Percentiles rank a stretch among this genome's conserved stretches.
Conservation (phyloP, 2,888 invertebrate species). For the Chrysomela aeneicollis region DNA sequence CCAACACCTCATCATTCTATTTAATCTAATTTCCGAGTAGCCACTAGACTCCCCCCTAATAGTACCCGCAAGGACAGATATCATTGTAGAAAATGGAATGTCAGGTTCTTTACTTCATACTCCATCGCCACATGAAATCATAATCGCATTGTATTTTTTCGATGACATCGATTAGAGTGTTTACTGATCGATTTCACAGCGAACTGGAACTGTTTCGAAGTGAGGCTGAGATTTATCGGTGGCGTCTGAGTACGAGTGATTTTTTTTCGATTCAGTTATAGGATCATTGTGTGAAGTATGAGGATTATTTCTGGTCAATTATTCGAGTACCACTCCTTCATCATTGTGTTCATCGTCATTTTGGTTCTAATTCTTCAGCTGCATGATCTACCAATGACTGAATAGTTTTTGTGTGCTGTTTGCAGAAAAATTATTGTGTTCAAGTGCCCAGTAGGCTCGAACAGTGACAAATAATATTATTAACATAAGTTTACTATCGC, state of each 20-base stretch:
- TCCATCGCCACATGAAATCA: conserved; percentile 13
- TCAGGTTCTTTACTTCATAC: conserved; percentile 32
- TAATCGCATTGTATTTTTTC: conserved; percentile 30
- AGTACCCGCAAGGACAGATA: conserved; percentile 35
- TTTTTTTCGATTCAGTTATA: conserved; percentile 17
- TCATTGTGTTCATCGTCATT: conserved; percentile 33
- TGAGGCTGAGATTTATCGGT: conserved; percentile 23
- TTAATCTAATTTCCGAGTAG: conserved; percentile 39
- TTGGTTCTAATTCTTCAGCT: conserved; percentile 37
- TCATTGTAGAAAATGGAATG: conserved; percentile 35
- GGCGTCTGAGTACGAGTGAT: conserved; percentile 4
- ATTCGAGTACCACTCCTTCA: conserved; percentile 32
- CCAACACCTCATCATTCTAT: conserved; percentile 32
- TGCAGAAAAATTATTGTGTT: conserved; percentile 24
- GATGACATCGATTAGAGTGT: conserved; percentile 32
- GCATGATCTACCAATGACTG: conserved; percentile 33
- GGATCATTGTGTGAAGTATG: conserved; percentile 23
- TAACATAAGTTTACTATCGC: conserved; percentile 19
- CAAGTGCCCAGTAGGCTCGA: conserved; percentile 17
- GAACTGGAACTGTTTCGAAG: conserved; percentile 20
- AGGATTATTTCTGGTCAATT: conserved; percentile 26
- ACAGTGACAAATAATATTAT: conserved; percentile 18
- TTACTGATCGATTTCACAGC: conserved; percentile 26
- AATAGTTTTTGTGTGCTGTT: conserved; percentile 19
- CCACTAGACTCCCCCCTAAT: conserved; percentile 28